Percentiles rank a stretch among this genome's conserved stretches.
Conservation (phyloP, 2,113 vertebrate species). For the Tragelaphus buxtoni region DNA sequence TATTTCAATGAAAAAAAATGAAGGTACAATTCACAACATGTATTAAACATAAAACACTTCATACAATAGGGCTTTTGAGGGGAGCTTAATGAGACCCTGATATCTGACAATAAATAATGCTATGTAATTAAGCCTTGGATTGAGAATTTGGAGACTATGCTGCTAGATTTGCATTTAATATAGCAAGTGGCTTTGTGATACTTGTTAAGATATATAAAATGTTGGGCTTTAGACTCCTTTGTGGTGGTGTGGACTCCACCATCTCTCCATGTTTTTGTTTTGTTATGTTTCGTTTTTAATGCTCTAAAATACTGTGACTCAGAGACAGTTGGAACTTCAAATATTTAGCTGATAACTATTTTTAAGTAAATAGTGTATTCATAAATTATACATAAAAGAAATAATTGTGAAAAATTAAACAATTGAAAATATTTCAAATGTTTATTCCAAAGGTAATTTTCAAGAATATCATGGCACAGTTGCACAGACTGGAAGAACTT, state of each 20-base stretch:
- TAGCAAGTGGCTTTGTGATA: background rate
- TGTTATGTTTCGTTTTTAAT: background rate
- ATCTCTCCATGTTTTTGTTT: background rate
- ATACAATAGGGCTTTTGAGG: background rate
- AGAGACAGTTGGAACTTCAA: background rate
- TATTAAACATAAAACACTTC: background rate
- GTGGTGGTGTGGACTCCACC: background rate
- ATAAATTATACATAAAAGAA: background rate
- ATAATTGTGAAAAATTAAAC: background rate
- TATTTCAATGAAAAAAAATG: background rate
- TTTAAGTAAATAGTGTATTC: background rate
- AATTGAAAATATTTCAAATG: background rate
- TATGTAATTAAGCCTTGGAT: background rate
- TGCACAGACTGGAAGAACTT: background rate
- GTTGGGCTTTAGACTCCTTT: background rate
- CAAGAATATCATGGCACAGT: background rate
- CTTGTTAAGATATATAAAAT: background rate
- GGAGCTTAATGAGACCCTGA: background rate
- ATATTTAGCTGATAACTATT: background rate
- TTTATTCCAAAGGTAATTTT: conserved; percentile 13
- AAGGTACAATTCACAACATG: background rate
- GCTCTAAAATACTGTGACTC: background rate
- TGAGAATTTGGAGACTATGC: background rate
- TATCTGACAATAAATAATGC: background rate
- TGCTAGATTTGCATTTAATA: background rate